Base-by-base conservation (phyloP, 2,113 vertebrate genomes). In the Falcunculus frontatus region DNA sequence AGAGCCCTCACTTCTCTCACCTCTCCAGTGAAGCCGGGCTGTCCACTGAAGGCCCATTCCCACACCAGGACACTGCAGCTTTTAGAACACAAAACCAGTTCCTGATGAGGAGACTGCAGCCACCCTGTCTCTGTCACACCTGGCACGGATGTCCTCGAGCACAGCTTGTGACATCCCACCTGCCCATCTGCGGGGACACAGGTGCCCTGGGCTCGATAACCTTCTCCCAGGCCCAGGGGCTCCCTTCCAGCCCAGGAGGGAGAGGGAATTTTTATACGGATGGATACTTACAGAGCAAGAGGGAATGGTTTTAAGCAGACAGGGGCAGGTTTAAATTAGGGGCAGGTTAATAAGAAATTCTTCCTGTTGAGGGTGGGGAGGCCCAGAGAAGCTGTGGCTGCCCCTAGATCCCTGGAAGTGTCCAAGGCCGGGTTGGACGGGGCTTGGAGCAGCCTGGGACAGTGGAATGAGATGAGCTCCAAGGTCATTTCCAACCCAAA, bases 361-460 rank as follows among this genome's bases (percentile, higher is more conserved):
- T 15, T 35, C 5, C 6, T 41, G 6, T 16, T 42, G 55, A 62
- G 25, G 55, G 11, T 6, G 10, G 16, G 0, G 1, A 35, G 25
- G 25, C 5, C 33, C 50, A 60, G 77, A n/a, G 60, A 1, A 68
- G 78, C 62, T 46, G 50, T 27, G 67, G 44, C 32, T 73, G 50
- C 26, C 50, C 41, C 59, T 85, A 60, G 13, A 62, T 47, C 62
- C 30, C n/a, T 76, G 63, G 30, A 0, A 69, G 25, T 62, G 63
- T 0, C 63, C 63, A 14, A 55, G 55, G 32, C 26, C 47, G 37
- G 79, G 55, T 0, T 62, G 78, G 60, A 46, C 0, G 0, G 29
- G 33, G 77, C 27, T 67, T 0, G 37, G 41, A 62, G 55, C 30
- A 7, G 0, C 37, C 62, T 62, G 70, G 62, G 53, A 8, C 1